Percentiles rank a stretch among this genome's conserved stretches.
Evolutionary conservation across 2,797 vertebrate genomes (phyloP).

Genomic region (Nannoperca obscura): DNA sequence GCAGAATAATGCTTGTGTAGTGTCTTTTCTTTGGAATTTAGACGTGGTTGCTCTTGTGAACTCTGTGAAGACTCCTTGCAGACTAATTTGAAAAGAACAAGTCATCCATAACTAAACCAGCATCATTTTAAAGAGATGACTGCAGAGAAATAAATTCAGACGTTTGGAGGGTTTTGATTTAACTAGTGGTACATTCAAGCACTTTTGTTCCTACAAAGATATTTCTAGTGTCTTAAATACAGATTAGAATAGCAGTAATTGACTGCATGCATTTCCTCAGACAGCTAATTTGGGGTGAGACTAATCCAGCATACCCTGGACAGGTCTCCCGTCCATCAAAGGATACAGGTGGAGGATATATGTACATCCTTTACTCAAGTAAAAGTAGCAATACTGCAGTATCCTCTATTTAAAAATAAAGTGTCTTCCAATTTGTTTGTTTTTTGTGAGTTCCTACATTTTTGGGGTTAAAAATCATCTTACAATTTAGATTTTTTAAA

Average conservation of each 20-base stretch:
- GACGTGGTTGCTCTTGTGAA: conserved; percentile 1
- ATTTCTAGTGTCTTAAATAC: neutral
- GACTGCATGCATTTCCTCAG: neutral
- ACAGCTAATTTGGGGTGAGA: neutral
- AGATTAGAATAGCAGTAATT: neutral
- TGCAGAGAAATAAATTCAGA: neutral
- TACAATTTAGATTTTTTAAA: too few species aligned
- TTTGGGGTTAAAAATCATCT: too few species aligned
- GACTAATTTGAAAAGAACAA: conserved; percentile 13
- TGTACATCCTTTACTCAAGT: neutral
- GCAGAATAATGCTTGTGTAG: conserved; percentile 12
- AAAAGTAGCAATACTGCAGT: neutral
- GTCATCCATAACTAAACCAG: conserved; percentile 13
- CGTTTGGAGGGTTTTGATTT: neutral
- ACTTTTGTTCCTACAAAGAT: neutral
- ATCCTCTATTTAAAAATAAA: neutral
- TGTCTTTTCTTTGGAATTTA: conserved; percentile 3
- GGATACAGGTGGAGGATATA: neutral
- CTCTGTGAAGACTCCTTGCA: neutral
- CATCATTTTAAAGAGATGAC: neutral
- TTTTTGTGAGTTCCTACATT: too few species aligned
- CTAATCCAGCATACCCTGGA: neutral
- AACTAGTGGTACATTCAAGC: neutral
- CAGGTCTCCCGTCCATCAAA: neutral
- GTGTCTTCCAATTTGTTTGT: too few species aligned